Evolutionary conservation across 2,113 vertebrate species (phyloP).

Genomic region (Cichladusa arquata): DNA sequence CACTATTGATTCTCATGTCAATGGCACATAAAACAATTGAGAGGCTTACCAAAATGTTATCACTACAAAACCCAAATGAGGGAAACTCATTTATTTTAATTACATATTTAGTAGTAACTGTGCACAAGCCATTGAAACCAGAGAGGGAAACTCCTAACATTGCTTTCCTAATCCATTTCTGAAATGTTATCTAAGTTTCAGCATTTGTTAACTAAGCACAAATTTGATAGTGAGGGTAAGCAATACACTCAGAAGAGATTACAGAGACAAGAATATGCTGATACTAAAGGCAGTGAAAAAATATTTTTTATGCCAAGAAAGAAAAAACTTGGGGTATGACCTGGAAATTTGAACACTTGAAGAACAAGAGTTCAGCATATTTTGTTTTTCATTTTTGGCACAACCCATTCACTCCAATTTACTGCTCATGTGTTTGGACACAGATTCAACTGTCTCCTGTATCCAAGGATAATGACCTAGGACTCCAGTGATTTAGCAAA

Average conservation of each 20-base stretch:
- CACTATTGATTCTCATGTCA: neutral
- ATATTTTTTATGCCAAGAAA: constrained; percentile 59
- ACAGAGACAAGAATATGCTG: constrained; percentile 59
- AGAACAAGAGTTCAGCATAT: constrained; percentile 56
- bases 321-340: constrained; percentile 55
- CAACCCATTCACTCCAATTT: constrained; percentile 46
- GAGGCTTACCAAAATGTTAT: neutral
- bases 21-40: neutral
- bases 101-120: neutral
- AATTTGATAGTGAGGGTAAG: constrained; percentile 59
- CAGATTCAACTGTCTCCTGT: constrained; percentile 65
- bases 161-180: constrained; percentile 36
- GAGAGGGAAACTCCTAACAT: neutral
- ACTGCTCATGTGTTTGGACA: constrained; percentile 61
- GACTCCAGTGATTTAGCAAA: constrained; percentile 74
- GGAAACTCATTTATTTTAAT: constrained; percentile 1
- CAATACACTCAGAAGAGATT: constrained; percentile 53
- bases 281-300: constrained; percentile 48
- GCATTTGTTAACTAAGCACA: constrained; percentile 35
- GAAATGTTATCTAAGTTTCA: constrained; percentile 40
- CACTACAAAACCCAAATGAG: neutral
- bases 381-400: constrained; percentile 49
- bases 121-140: neutral
- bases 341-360: constrained; percentile 61
- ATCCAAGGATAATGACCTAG: constrained; percentile 71